Evolutionary conservation across 1,140 invertebrate genomes (phyloP).

Genomic region (Hesperophylax magnus): DNA sequence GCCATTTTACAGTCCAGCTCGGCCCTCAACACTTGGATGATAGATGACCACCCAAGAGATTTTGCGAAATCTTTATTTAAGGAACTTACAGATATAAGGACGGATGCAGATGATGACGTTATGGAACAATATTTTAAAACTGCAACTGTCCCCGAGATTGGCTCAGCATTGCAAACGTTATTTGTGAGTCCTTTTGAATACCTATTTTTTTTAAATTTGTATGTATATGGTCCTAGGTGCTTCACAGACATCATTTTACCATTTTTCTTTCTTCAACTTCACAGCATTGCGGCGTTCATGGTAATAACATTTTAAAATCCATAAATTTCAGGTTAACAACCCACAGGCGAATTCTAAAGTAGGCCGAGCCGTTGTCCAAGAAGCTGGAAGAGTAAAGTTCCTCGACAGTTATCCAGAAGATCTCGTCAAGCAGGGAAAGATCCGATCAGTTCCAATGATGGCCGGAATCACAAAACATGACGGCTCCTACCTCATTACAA

Average conservation of each 20-base stretch:
- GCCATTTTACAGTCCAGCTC: constrained; percentile 50
- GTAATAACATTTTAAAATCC: too few relatives aligned
- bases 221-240: too few relatives aligned
- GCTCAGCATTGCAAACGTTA: constrained; percentile 1
- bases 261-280: too few relatives aligned
- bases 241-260: too few relatives aligned
- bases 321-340: too few relatives aligned
- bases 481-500: constrained; percentile 45
- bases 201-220: too few relatives aligned
- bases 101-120: constrained; percentile 7
- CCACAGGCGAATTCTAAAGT: too few relatives aligned
- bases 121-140: constrained; percentile 48
- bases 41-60: constrained; percentile 36
- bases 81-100: constrained; percentile 18
- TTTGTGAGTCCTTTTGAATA: not conserved
- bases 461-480: constrained; percentile 51
- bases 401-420: constrained; percentile 35
- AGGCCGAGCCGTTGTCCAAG: constrained; percentile 45
- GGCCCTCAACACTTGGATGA: constrained; percentile 28
- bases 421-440: constrained; percentile 26
- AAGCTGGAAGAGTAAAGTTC: constrained; percentile 43
- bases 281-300: too few relatives aligned
- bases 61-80: constrained; percentile 26
- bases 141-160: constrained; percentile 40
- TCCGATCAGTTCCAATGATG: constrained; percentile 46